Percentiles rank a stretch among this genome's conserved stretches.
phyloP scores from a whole-genome alignment of 1,140 invertebrate genomes.

The Aphaenogaster ashmeadi region DNA sequence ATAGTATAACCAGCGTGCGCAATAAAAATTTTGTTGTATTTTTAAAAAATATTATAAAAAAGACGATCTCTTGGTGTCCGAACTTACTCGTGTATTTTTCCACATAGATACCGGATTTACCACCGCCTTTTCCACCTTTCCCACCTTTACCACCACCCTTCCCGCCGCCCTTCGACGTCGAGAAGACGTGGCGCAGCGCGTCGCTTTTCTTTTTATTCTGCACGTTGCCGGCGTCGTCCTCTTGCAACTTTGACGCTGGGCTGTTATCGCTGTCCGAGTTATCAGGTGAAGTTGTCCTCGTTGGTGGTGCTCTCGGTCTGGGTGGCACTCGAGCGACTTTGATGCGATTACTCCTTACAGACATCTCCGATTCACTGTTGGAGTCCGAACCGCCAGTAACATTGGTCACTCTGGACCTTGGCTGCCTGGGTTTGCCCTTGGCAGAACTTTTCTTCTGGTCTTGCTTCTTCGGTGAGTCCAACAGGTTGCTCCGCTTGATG shows the following conservation, averaged over 20 bases:
- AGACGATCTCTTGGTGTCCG: no score
- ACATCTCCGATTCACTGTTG: conserved; percentile 83
- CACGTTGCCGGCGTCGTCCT: conserved; percentile 87
- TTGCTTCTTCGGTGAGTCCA: conserved; percentile 82
- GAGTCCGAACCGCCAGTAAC: conserved; percentile 81
- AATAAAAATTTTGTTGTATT: no score
- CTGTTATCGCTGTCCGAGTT: conserved; percentile 85
- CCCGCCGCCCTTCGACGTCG: conserved; percentile 86
- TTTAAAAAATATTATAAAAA: no score
- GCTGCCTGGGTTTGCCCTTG: conserved; percentile 81
- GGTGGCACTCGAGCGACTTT: conserved; percentile 82
- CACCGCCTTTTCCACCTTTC: conserved; percentile 89
- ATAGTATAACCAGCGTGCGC: no score
- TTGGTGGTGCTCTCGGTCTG: conserved; percentile 81
- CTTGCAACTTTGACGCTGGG: conserved; percentile 87
- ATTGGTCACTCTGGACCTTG: conserved; percentile 80
- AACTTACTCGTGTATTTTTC: conserved; percentile 83
- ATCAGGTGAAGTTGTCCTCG: conserved; percentile 80
- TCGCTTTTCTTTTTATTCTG: conserved; percentile 92
- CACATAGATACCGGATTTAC: conserved; percentile 87
- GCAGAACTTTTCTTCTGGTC: conserved; percentile 83
- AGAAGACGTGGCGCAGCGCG: conserved; percentile 90
- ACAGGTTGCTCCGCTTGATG: conserved; percentile 79
- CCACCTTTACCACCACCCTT: conserved; percentile 89
- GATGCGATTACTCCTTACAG: conserved; percentile 79